Conservation (phyloP, 2,113 vertebrate genomes). For the Microtus ochrogaster region DNA sequence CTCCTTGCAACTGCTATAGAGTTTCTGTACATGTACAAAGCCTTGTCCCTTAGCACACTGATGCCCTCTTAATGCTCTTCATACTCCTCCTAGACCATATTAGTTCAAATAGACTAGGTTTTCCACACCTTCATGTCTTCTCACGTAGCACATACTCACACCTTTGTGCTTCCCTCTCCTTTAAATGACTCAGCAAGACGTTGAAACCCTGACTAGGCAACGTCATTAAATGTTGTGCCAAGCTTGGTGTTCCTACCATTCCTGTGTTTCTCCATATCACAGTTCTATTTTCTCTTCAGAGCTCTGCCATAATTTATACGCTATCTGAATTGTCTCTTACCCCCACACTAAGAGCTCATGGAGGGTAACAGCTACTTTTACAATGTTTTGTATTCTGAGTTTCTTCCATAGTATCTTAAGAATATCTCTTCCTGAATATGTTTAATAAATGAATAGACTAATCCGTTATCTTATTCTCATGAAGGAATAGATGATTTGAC, state of each 20-base stretch:
- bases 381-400: background rate
- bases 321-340: background rate
- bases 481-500: slow-evolving; percentile 45
- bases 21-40: background rate
- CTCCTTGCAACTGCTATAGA: background rate
- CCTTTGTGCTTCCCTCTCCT: background rate
- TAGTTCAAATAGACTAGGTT: background rate
- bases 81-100: background rate
- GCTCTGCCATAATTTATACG: background rate
- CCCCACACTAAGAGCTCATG: background rate
- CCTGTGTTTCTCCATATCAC: background rate
- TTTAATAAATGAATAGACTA: slow-evolving; percentile 32
- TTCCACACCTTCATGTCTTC: background rate
- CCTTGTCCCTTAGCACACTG: background rate
- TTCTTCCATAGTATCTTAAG: background rate
- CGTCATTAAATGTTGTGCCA: background rate
- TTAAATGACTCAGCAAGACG: background rate
- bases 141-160: fast-evolving
- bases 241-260: background rate
- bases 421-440: slow-evolving; percentile 12
- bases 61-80: background rate
- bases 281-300: background rate
- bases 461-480: slow-evolving; percentile 55
- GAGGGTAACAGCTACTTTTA: background rate
- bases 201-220: background rate